These are phyloP conservation scores for Ganaspis brasiliensis DNA, from an alignment of 2,888 invertebrate genomes.

Conservation along the genomic window DNA sequence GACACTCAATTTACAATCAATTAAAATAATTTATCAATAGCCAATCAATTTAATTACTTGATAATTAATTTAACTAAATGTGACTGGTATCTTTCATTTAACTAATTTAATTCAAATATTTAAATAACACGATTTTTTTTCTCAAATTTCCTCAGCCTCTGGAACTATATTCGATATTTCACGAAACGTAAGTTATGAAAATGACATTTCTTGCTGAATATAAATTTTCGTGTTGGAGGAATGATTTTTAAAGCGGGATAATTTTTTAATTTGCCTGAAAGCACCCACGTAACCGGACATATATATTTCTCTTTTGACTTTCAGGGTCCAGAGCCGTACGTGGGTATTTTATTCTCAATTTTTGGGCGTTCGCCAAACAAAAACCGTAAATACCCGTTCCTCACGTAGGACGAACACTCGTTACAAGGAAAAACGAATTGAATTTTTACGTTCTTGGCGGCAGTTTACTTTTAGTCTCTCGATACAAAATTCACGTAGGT, in stretches of 20 bases:
- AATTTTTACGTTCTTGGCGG: slow-evolving; percentile 60
- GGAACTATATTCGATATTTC: too few species aligned
- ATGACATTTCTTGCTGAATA: too few species aligned
- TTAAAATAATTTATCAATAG: too few species aligned
- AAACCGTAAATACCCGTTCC: slow-evolving; percentile 60
- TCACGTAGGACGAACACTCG: slow-evolving; percentile 60
- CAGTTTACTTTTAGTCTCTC: slow-evolving; percentile 64
- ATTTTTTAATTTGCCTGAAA: slow-evolving; percentile 26
- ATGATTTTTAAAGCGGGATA: background rate
- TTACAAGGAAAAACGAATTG: slow-evolving; percentile 70
- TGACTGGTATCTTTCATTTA: too few species aligned
- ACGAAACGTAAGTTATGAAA: too few species aligned
- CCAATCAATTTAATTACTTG: too few species aligned
- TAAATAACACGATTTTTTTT: too few species aligned
- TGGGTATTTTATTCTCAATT: slow-evolving; percentile 58
- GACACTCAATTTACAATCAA: too few species aligned
- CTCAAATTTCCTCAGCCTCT: too few species aligned
- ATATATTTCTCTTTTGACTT: slow-evolving; percentile 26
- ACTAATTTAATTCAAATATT: too few species aligned
- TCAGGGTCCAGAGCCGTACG: slow-evolving; percentile 45
- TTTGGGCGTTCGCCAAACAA: slow-evolving; percentile 68
- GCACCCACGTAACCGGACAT: slow-evolving; percentile 37
- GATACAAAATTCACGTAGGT: slow-evolving; percentile 32
- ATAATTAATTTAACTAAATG: too few species aligned
- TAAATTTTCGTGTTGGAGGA: background rate